Percentiles rank a stretch among this genome's conserved stretches.
phyloP scores from a whole-genome alignment of 1,140 invertebrate genomes.

The Hylaeus volcanicus region DNA sequence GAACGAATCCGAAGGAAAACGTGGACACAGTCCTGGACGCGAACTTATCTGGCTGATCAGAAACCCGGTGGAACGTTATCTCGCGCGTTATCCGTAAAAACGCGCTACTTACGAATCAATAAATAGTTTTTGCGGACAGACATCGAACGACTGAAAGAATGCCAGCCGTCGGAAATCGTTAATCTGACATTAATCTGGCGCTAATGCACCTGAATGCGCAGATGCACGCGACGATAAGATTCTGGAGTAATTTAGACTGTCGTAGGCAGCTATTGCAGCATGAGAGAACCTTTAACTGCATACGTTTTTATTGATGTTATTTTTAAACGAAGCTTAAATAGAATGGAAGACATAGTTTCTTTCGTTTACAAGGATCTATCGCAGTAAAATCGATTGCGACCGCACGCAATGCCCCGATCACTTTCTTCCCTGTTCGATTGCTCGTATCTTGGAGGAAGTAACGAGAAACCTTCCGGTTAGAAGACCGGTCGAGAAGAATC shows the following conservation, averaged over 20 bases:
- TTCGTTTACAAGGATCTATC: neutral
- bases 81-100: neutral
- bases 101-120: neutral
- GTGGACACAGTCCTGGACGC: neutral
- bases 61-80: neutral
- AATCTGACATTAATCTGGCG: neutral
- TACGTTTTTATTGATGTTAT: too few relatives aligned
- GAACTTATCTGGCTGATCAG: constrained; percentile 17
- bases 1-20: neutral
- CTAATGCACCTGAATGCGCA: neutral
- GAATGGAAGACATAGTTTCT: too few relatives aligned
- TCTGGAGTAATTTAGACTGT: neutral
- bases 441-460: constrained; percentile 47
- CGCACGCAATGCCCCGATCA: constrained; percentile 27
- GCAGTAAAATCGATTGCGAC: neutral
- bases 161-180: neutral
- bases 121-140: neutral
- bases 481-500: constrained; percentile 32
- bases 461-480: constrained; percentile 52
- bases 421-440: constrained; percentile 43
- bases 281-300: too few relatives aligned
- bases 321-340: too few relatives aligned
- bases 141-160: neutral
- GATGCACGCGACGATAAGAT: neutral
- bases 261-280: neutral